A percentile compares a stretch with the other conserved stretches of the same genome.
phyloP scores from a whole-genome alignment of 2,888 invertebrate genomes.

The Drepanosiphum platanoidis region DNA sequence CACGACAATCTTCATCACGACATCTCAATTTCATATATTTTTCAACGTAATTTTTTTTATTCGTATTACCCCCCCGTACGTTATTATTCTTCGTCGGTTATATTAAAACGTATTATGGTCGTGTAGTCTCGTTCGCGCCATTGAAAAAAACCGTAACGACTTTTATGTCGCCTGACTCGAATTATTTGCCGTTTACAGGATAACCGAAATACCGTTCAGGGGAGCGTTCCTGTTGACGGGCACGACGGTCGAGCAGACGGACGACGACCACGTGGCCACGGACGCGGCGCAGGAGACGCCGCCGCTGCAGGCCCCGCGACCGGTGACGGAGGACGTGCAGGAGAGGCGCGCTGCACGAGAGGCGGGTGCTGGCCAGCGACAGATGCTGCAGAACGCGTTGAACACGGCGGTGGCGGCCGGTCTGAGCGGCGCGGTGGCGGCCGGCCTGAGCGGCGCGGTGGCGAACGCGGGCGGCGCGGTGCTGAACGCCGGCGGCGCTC shows the following conservation, averaged over 20 bases:
- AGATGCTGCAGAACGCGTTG: slow-evolving; percentile 6
- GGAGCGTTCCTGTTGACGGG: slow-evolving; percentile 23
- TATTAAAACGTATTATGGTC: too few species aligned
- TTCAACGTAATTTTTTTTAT: too few species aligned
- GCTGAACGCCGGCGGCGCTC: background rate
- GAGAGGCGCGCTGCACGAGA: background rate
- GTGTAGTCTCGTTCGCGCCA: too few species aligned
- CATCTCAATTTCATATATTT: too few species aligned
- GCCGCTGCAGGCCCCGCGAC: background rate
- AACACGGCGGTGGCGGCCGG: background rate
- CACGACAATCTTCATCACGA: too few species aligned
- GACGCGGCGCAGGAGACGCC: background rate
- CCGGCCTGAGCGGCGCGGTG: background rate
- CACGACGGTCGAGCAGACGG: background rate
- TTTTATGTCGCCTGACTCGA: too few species aligned
- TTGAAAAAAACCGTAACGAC: too few species aligned
- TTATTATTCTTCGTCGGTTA: too few species aligned
- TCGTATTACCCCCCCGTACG: too few species aligned
- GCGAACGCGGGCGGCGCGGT: background rate
- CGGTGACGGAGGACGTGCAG: background rate
- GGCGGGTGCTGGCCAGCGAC: background rate
- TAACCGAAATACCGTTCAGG: slow-evolving; percentile 37
- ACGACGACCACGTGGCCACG: background rate
- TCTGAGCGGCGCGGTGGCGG: background rate
- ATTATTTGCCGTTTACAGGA: slow-evolving; percentile 24